Evolutionary conservation across 2,888 invertebrate species (phyloP), one percentile per base, ranked within the genome.

Genomic region (Troglohyphantes excavatus): DNA sequence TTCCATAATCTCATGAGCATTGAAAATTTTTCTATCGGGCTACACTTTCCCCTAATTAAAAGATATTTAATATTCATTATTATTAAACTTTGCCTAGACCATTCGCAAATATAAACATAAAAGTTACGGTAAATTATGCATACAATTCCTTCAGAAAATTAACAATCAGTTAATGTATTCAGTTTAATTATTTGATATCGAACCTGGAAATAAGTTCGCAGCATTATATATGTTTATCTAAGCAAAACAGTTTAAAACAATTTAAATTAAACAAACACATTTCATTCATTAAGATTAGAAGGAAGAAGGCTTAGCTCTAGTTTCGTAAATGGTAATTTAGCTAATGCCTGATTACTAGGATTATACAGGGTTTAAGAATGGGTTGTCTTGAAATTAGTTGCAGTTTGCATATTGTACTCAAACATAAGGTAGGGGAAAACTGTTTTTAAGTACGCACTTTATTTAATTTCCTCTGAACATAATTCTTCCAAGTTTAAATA

Each of bases 281-380:
- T 68, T 19, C 68, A 63, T 63, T 76, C 61, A 39, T 33, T 9
- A n/a, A 21, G 68, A 33, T n/a, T 19, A 1, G 17, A 33, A 59
- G 33, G 33, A 61, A 17, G 19, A 27, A 17, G n/a, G n/a, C 33
- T 29, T 29, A 29, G 11, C 9, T 19, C 3, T 19, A 26, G 27
- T 26, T 27, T n/a, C 29, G 7, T 11, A 29, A 61, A 33, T 27
- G 33, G 29, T 33, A 21, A 76, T 76, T 76, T 61, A 19, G 29
- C 33, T 76, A 76, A 76, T 61, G 39, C 76, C 59, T 76, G 76
- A 76, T 76, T 76, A 63, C 76, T 61, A 29, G 29, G 76, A 76
- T 76, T 76, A 63, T 61, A 29, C 7, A 33, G 76, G 73, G 39
- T 63, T 61, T 63, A 2, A 17, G 6, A 21, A 68, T n/a, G n/a